Base-by-base conservation (phyloP, 1,140 invertebrate species). In the Phenacoccus solenopsis region DNA sequence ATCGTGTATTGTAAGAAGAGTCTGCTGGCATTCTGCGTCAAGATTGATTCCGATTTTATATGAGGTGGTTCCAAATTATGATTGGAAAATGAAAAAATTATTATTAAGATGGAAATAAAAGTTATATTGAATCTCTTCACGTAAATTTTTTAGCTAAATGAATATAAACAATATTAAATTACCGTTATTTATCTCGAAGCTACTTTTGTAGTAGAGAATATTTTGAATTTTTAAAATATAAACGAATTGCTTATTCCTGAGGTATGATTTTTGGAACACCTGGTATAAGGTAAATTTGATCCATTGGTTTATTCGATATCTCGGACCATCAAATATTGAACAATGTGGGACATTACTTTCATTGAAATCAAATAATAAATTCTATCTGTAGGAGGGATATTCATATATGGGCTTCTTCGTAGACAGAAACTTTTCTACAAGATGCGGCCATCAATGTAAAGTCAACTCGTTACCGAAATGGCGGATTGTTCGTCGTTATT, bases 401-500 rank as follows among this genome's bases (percentile, higher is more conserved):
- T 64, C 59, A 24, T 64, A 64, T 64, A 27, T 24, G 59, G 25
- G 2, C 25, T 64, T 24, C 25, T 16, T 64, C 25, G 21, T 22
- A 25, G 59, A 24, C n/a, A 49, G 16, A n/a, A 49, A 49, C 38
- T 49, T 49, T 49, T 49, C 38, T 5, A 49, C 38, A 49, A 49
- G 38, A 49, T 49, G 38, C 3, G 13, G 20, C 59, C 20, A 64
- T 64, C 25, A 24, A 64, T 64, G 59, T 64, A 25, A 25, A 27
- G 22, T 64, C 20, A 22, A 64, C 21, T 27, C 20, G 22, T 64
- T 64, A 64, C 59, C 25, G 59, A 64, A 24, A 64, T 64, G 59
- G 59, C 59, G 25, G 59, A 64, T 64, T 22, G 59, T 64, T 64
- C 59, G 22, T 38, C 32, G 32, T 64, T 64, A 64, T 64, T 64